These are phyloP conservation scores for Liopterus haemorrhoidalis DNA, from an alignment of 2,888 invertebrate genomes.

Conservation along the genomic window DNA sequence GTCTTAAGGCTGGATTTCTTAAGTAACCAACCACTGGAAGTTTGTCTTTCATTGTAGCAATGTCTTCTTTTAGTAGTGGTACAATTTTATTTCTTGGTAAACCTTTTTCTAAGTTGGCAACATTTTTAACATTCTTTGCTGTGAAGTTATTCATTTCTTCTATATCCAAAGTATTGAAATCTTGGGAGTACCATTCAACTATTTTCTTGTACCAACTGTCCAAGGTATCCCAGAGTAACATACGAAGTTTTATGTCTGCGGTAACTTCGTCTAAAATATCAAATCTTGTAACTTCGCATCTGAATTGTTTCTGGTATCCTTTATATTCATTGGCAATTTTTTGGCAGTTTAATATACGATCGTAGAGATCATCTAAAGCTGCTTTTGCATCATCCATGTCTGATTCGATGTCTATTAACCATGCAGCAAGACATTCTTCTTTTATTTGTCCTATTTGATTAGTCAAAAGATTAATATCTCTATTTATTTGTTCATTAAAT, in stretches of 20 bases:
- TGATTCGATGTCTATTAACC: conserved; percentile 67
- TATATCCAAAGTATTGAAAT: conserved; percentile 61
- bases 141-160: conserved; percentile 65
- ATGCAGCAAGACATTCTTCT: conserved; percentile 64
- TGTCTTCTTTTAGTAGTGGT: conserved; percentile 67
- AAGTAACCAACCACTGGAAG: conserved; percentile 76
- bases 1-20: conserved; percentile 70
- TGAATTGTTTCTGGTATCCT: conserved; percentile 77
- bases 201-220: conserved; percentile 67
- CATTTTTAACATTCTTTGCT: conserved; percentile 64
- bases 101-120: conserved; percentile 75
- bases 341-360: conserved; percentile 58
- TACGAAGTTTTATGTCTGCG: conserved; percentile 72
- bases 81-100: conserved; percentile 75
- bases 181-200: conserved; percentile 58
- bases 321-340: conserved; percentile 68
- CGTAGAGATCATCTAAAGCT: conserved; percentile 58
- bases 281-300: conserved; percentile 78
- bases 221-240: conserved; percentile 72
- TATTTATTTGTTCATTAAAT: conserved; percentile 68
- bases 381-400: conserved; percentile 60
- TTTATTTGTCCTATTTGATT: conserved; percentile 67
- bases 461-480: conserved; percentile 69
- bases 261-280: conserved; percentile 75
- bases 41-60: conserved; percentile 74